These are phyloP conservation scores for Alfaro cultratus DNA, from an alignment of 2,797 vertebrate species.

Conservation along the genomic window DNA sequence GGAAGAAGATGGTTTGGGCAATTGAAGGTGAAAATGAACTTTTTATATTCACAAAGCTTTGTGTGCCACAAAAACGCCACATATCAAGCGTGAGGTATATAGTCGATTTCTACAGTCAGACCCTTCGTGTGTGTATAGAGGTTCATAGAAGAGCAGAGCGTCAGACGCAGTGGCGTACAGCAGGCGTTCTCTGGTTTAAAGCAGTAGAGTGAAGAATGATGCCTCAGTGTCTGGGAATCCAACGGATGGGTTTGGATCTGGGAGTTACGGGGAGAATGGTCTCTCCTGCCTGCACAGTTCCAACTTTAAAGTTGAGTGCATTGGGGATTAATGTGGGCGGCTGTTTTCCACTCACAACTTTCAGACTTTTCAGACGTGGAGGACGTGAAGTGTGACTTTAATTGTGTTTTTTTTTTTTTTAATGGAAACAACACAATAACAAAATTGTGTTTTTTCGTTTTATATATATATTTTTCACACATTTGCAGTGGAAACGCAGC, in stretches of 20 bases:
- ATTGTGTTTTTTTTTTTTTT: too few relatives aligned
- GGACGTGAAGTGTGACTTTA: too few relatives aligned
- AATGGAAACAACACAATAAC: too few relatives aligned
- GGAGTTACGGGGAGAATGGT: not conserved
- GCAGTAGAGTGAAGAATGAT: not conserved
- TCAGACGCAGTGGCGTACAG: not conserved
- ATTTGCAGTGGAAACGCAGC: too few relatives aligned
- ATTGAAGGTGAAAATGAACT: not conserved
- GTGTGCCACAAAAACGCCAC: not conserved
- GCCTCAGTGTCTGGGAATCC: not conserved
- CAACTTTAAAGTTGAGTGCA: not conserved
- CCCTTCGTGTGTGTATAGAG: not conserved
- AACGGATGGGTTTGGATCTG: not conserved
- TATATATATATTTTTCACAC: too few relatives aligned
- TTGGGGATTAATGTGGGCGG: not conserved
- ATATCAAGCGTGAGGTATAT: not conserved
- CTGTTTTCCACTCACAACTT: not conserved
- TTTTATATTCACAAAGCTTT: not conserved
- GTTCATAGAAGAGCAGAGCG: not conserved
- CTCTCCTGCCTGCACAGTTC: not conserved
- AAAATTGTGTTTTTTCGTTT: too few relatives aligned
- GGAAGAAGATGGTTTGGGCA: not conserved
- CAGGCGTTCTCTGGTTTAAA: not conserved
- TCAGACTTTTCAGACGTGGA: too few relatives aligned
- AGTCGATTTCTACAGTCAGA: not conserved